Conservation (phyloP, 37 sponge, comb jelly and placozoan species). For the Lycopodina hypogea region DNA sequence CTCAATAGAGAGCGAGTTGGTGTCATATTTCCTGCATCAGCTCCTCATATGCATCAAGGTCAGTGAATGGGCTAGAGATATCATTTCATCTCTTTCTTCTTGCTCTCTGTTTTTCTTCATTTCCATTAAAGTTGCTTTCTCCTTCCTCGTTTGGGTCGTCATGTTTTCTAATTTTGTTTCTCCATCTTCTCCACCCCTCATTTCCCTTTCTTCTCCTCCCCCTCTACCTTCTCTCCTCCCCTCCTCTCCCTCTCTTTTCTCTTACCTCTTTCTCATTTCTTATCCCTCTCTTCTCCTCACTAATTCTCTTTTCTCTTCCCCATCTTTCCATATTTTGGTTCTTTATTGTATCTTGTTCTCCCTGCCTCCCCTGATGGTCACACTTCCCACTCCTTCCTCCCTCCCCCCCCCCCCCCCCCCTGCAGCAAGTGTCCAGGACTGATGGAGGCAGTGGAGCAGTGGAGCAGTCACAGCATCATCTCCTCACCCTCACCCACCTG, state of each 20-base stretch:
- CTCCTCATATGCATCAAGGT: constrained; percentile 71
- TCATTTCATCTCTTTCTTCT: neutral
- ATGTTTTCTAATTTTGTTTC: neutral
- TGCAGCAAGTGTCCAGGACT: constrained; percentile 62
- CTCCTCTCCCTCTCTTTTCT: neutral
- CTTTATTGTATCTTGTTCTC: too few relatives aligned
- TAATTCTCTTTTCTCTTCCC: too few relatives aligned
- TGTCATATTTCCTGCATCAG: constrained; percentile 67
- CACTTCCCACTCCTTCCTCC: neutral
- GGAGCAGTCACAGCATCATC: constrained; percentile 63
- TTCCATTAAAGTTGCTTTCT: neutral
- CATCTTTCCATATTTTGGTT: too few relatives aligned
- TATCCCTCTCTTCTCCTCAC: too few relatives aligned
- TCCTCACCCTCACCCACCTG: constrained; percentile 68
- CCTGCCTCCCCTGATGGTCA: neutral
- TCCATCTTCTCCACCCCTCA: neutral
- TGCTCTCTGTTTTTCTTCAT: neutral
- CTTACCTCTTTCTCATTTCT: too few relatives aligned
- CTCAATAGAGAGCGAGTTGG: constrained; percentile 58
- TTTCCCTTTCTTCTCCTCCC: neutral
- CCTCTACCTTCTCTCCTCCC: neutral
- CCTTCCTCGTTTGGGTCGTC: too few relatives aligned
- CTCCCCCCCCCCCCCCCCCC: neutral
- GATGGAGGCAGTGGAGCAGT: constrained; percentile 70
- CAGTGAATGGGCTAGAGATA: neutral